Base-by-base conservation (phyloP, 1,140 invertebrate species). In the Zaprionus tsacasi region DNA sequence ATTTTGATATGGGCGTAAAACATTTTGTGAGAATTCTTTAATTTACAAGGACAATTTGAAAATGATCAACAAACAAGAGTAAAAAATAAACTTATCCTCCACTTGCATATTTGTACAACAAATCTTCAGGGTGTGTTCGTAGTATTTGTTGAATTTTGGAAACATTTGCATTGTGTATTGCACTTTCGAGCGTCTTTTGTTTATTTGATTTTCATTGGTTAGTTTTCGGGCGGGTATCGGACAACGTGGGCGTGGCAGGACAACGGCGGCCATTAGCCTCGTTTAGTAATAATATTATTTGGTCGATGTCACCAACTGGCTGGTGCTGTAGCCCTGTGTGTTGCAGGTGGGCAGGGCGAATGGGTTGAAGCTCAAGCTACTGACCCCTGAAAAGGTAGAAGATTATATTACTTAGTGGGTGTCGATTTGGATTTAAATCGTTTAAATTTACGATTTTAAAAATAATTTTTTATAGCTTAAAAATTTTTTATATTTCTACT, bases 291-390 rank as follows among this genome's bases (percentile, higher is more conserved):
- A 93, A 93, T 94, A 95, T 95, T 97, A 97, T 94, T 96, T 96
- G 87, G 96, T 95, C 40, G 96, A 96, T 57, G 96, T 96, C 35
- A 98, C 95, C 61, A 98, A 94, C n/a, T 97, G 96, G 79, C 95
- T 95, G 79, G 95, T 95, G 71, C 95, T 95, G 93, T 98, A 98
- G 64, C 96, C 95, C 92, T 98, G 97, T 25, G 95, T 95, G 91
- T 96, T 97, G 93, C 97, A 98, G 45, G 97, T 97, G 17, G 97
- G 97, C 89, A 98, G 94, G 71, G 97, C 96, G 94, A 98, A 98
- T 40, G 97, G 97, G 92, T 98, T 98, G 94, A 98, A 97, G 79
- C 96, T 95, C 59, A 98, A 94, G 76, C 97, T 95, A 89, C 96
- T 93, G 93, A 95, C 95, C 95, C 95, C 95, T 95, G 93, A 4